Evolutionary conservation across 2,888 invertebrate species (phyloP).

Genomic region (Scaptomyza caliginosa): DNA sequence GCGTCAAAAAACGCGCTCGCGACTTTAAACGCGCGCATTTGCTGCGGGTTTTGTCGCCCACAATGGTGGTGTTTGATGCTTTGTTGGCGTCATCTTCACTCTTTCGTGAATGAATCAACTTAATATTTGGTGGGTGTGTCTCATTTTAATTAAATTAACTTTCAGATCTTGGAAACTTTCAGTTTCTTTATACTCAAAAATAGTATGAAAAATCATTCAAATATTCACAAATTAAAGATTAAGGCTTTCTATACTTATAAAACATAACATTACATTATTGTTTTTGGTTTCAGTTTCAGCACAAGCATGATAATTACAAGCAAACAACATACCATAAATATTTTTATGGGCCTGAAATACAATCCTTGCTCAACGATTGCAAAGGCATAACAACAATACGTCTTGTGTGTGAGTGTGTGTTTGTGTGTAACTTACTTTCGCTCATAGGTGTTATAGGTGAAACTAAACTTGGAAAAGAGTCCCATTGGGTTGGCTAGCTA

Average conservation of each 20-base stretch:
- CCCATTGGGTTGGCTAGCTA: slow-evolving; percentile 48
- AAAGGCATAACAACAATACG: no score
- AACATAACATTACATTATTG: no score
- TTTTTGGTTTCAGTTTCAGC: no score
- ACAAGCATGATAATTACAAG: background rate
- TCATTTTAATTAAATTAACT: slow-evolving; percentile 34
- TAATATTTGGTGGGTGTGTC: slow-evolving; percentile 28
- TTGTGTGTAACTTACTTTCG: slow-evolving; percentile 67
- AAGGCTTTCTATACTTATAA: no score
- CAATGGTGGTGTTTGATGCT: slow-evolving; percentile 12
- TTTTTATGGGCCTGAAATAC: no score
- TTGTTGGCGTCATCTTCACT: slow-evolving; percentile 24
- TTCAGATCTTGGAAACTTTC: background rate
- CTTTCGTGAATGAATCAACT: slow-evolving; percentile 10
- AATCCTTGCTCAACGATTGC: no score
- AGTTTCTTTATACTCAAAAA: no score
- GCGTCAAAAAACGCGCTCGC: slow-evolving; percentile 28
- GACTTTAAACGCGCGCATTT: slow-evolving; percentile 27
- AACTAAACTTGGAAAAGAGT: slow-evolving; percentile 69
- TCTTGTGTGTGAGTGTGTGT: no score
- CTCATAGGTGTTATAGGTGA: slow-evolving; percentile 63
- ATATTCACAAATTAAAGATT: no score
- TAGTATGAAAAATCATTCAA: no score
- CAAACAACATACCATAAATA: slow-evolving; percentile 22
- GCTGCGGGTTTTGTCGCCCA: slow-evolving; percentile 27